Evolutionary conservation across 2,797 vertebrate species (phyloP).

Genomic region (Hemibagrus guttatus): DNA sequence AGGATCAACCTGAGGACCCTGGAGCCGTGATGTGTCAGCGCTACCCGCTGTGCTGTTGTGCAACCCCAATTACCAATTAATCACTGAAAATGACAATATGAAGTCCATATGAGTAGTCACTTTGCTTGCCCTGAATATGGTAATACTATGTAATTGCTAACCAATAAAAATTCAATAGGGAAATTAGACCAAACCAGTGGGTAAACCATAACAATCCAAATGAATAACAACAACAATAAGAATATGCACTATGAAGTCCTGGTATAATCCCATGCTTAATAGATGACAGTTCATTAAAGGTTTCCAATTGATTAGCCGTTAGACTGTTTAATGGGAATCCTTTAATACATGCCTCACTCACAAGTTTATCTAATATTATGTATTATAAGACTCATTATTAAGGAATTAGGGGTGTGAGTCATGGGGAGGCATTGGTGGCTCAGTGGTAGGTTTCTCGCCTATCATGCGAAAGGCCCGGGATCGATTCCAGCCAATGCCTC

Average conservation of each 20-base stretch:
- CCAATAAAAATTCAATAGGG: background rate
- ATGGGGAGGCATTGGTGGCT: too few relatives aligned
- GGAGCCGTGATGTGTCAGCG: background rate
- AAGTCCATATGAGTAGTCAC: background rate
- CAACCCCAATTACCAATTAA: background rate
- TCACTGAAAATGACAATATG: background rate
- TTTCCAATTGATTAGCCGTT: background rate
- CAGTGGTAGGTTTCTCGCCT: too few relatives aligned
- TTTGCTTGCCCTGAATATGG: background rate
- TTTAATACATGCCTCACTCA: background rate
- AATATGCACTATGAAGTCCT: background rate
- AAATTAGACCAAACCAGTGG: background rate
- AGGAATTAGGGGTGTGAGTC: background rate
- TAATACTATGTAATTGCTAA: background rate
- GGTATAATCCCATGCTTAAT: background rate
- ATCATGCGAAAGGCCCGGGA: too few relatives aligned
- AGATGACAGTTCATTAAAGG: background rate
- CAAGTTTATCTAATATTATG: background rate
- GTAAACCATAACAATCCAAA: background rate
- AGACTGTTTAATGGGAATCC: background rate
- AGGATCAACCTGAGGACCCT: background rate
- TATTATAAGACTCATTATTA: background rate
- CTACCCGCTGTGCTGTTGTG: background rate
- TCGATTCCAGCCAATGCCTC: too few relatives aligned
- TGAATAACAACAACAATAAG: background rate